phyloP scores from a whole-genome alignment of 2,797 vertebrate species.

The Pseudochirops corinnae region DNA sequence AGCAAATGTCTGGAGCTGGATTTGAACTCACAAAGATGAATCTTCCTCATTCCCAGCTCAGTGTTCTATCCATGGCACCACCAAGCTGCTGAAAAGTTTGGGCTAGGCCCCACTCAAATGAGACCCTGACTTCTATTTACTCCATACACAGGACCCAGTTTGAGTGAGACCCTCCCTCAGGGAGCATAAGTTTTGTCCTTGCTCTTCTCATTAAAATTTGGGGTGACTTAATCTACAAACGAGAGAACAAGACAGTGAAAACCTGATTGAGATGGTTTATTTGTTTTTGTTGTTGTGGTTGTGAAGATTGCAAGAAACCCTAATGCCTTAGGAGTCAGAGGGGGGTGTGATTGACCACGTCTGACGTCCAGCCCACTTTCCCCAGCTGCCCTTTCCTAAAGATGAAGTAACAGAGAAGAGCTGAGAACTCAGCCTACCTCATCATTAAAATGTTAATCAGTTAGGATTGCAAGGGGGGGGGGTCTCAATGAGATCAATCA shows the following conservation, averaged over 20 bases:
- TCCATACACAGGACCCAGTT: not conserved
- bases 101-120: not conserved
- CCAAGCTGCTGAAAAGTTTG: not conserved
- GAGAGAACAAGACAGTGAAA: not conserved
- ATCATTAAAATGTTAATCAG: not conserved
- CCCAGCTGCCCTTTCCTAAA: not conserved
- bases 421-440: not conserved
- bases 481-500: not conserved
- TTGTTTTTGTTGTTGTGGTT: not conserved
- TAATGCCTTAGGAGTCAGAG: not conserved
- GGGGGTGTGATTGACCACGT: not conserved
- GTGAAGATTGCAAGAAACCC: not conserved
- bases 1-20: not conserved
- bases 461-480: not conserved
- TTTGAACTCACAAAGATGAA: not conserved
- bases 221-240: not conserved
- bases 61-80: not conserved
- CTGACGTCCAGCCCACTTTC: no score
- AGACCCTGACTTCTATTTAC: not conserved
- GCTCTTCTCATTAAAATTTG: not conserved
- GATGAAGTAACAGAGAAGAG: not conserved
- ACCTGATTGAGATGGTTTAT: not conserved
- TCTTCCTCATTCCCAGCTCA: not conserved
- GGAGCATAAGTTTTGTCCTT: not conserved
- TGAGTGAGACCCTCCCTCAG: not conserved